Conservation (phyloP, 2,888 invertebrate genomes). For the Calameuta idolon region DNA sequence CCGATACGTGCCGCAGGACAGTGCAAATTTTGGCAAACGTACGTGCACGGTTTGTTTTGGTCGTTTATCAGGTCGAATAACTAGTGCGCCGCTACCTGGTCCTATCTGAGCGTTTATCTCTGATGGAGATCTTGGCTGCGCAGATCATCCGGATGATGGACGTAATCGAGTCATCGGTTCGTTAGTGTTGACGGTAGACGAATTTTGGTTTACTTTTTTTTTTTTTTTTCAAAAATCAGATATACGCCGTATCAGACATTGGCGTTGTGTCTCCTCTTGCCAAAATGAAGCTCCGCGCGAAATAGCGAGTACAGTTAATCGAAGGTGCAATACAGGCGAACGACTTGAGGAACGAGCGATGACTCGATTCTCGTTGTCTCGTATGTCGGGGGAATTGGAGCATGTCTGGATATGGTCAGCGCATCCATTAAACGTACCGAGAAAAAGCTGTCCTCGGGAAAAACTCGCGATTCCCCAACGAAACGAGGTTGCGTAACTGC, state of each 20-base stretch:
- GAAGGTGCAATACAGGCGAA: slow-evolving; percentile 23
- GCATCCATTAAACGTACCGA: slow-evolving; percentile 46
- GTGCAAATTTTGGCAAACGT: slow-evolving; percentile 49
- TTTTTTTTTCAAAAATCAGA: not conserved
- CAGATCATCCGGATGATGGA: not conserved
- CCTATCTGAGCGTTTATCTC: not conserved
- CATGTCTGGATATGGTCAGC: slow-evolving; percentile 44
- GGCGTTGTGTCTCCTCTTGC: not conserved
- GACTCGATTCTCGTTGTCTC: not conserved
- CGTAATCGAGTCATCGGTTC: not conserved
- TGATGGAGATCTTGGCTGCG: not conserved
- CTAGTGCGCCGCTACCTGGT: not conserved
- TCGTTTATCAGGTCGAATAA: not conserved
- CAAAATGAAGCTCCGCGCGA: not conserved
- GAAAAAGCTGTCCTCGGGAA: slow-evolving; percentile 43
- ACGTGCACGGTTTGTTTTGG: slow-evolving; percentile 30
- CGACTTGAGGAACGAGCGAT: not conserved
- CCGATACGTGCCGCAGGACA: slow-evolving; percentile 56
- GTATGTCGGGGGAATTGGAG: slow-evolving; percentile 46
- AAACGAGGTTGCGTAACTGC: slow-evolving; percentile 42
- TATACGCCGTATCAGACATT: not conserved
- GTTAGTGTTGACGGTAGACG: not conserved
- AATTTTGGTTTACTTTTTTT: not conserved
- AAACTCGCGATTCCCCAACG: slow-evolving; percentile 18
- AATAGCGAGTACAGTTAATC: slow-evolving; percentile 36